phyloP scores from a whole-genome alignment of 92 coral and sea anemone species.

The Heteractis magnifica region DNA sequence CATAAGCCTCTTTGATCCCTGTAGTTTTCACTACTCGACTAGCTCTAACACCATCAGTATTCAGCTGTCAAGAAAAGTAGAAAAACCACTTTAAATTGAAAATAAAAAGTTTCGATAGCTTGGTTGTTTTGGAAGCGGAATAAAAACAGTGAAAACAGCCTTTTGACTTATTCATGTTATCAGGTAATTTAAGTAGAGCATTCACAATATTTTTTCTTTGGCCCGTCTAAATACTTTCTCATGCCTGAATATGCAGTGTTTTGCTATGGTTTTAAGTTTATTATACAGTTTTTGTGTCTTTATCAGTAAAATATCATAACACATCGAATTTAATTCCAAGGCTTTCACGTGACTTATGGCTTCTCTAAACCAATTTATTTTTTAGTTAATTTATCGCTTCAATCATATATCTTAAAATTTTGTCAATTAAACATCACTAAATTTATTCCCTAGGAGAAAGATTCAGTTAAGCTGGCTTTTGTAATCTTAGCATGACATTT shows the following conservation, averaged over 20 bases:
- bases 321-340: neutral
- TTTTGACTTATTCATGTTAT: neutral
- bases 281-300: neutral
- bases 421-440: neutral
- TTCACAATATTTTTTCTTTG: neutral
- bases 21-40: neutral
- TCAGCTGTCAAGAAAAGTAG: neutral
- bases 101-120: neutral
- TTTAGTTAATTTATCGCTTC: neutral
- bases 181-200: neutral
- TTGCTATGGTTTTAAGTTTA: neutral
- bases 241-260: neutral
- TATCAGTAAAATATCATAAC: neutral
- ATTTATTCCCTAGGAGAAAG: neutral
- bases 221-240: neutral
- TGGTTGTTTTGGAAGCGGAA: neutral
- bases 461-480: neutral
- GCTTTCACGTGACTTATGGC: neutral
- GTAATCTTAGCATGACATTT: neutral
- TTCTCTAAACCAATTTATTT: neutral
- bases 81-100: neutral
- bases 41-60: neutral
- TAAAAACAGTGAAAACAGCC: neutral
- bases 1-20: neutral
- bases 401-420: neutral